A percentile compares a stretch with the other conserved stretches of the same genome.
These are phyloP conservation scores for Plagodis pulveraria DNA, from an alignment of 2,888 invertebrate species.

Conservation along the genomic window DNA sequence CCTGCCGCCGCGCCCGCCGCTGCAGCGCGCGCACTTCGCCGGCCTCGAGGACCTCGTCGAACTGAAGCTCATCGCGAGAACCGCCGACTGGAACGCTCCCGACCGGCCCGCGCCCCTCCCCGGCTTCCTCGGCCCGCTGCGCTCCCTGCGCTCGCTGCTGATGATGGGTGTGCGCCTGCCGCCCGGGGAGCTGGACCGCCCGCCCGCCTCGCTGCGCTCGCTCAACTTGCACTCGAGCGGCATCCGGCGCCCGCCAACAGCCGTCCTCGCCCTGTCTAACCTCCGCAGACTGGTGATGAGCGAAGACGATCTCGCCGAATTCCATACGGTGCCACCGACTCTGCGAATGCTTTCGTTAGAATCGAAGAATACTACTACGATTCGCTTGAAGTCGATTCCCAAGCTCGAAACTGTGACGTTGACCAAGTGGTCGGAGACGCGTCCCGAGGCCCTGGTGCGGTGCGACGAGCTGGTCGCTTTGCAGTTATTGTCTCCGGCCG, in stretches of 20 bases:
- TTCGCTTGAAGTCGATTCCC: slow-evolving; percentile 7
- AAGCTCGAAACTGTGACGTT: slow-evolving; percentile 21
- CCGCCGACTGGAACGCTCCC: neutral
- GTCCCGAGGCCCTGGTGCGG: slow-evolving; percentile 4
- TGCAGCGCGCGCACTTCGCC: slow-evolving; percentile 19
- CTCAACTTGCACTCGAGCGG: slow-evolving; percentile 9
- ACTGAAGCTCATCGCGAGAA: neutral
- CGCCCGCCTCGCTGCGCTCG: slow-evolving; percentile 86
- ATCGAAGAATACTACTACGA: neutral
- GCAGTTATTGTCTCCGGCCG: slow-evolving; percentile 34
- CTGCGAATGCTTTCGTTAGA: neutral
- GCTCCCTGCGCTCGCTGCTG: slow-evolving; percentile 10
- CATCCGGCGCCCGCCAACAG: slow-evolving; percentile 7
- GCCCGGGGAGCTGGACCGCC: slow-evolving; percentile 84
- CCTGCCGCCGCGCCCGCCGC: slow-evolving; percentile 13
- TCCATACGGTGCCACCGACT: slow-evolving; percentile 14
- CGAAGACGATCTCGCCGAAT: slow-evolving; percentile 1
- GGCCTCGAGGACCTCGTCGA: slow-evolving; percentile 3
- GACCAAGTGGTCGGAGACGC: slow-evolving; percentile 6
- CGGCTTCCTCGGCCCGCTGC: slow-evolving; percentile 16
- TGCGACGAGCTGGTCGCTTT: slow-evolving; percentile 30
- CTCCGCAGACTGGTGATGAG: slow-evolving; percentile 8
- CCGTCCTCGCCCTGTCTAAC: slow-evolving; percentile 11
- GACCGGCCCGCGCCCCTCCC: neutral
- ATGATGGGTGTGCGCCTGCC: slow-evolving; percentile 4